Conservation (phyloP, 2,113 vertebrate genomes). For the Sceloporus undulatus region DNA sequence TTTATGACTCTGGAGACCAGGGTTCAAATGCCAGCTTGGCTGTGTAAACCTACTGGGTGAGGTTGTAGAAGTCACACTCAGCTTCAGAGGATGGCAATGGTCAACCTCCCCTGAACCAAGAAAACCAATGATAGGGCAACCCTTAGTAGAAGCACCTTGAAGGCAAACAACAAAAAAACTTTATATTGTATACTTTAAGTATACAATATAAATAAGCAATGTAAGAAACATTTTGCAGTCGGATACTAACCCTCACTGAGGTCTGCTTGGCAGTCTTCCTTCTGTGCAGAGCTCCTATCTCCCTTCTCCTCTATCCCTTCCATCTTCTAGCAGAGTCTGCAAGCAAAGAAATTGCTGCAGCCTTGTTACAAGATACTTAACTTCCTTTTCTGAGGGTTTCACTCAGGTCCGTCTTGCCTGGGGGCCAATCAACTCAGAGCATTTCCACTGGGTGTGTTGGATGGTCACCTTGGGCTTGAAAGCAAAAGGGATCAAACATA, state of each 20-base stretch:
- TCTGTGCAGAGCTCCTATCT: background rate
- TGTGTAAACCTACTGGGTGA: no score
- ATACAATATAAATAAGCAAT: background rate
- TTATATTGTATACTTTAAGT: no score
- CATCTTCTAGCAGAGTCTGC: background rate
- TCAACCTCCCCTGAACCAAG: no score
- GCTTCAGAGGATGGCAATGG: no score
- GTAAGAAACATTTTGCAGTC: background rate
- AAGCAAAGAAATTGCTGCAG: no score
- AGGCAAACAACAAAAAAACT: no score
- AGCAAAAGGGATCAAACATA: background rate
- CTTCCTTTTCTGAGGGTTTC: background rate
- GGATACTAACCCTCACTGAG: background rate
- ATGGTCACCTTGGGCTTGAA: background rate
- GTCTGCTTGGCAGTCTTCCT: background rate
- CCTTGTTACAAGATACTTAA: background rate
- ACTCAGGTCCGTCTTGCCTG: background rate
- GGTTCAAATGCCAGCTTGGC: no score
- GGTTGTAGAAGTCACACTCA: no score
- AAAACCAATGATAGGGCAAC: no score
- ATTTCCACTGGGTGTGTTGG: rapidly evolving
- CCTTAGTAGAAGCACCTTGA: no score
- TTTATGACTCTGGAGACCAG: no score
- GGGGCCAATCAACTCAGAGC: background rate
- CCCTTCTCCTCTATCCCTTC: background rate